phyloP scores from a whole-genome alignment of 2,888 invertebrate species.

The Hypsopygia costalis region DNA sequence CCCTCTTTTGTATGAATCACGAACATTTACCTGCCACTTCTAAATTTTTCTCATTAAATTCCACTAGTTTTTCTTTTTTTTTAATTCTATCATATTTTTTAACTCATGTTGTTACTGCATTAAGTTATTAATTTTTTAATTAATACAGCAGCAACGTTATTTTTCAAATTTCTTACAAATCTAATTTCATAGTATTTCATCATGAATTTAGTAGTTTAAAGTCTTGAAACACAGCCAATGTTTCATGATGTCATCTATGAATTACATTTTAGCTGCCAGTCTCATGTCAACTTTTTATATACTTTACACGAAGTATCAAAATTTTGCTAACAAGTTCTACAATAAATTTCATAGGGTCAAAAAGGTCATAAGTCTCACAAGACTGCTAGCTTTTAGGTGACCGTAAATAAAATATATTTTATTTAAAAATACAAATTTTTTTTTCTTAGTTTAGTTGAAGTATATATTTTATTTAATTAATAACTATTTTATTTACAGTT shows the following conservation, averaged over 20 bases:
- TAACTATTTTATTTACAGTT: too few relatives aligned
- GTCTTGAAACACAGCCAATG: constrained; percentile 27
- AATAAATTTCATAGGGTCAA: too few relatives aligned
- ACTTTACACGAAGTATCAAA: not conserved
- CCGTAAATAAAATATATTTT: constrained; percentile 3
- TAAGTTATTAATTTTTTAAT: constrained; percentile 28
- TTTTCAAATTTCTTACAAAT: constrained; percentile 16
- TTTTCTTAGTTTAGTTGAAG: constrained; percentile 1
- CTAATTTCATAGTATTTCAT: constrained; percentile 30
- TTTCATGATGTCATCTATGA: constrained; percentile 38
- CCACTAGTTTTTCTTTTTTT: constrained; percentile 16
- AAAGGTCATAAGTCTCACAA: too few relatives aligned
- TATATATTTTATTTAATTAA: too few relatives aligned
- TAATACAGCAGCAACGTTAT: constrained; percentile 20
- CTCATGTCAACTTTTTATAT: constrained; percentile 2
- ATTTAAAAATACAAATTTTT: not conserved
- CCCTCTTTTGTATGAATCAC: constrained; percentile 58
- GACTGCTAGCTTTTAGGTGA: constrained; percentile 16
- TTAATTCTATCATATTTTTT: constrained; percentile 12
- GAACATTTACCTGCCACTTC: constrained; percentile 44
- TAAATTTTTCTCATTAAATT: constrained; percentile 24
- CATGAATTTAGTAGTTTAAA: constrained; percentile 25
- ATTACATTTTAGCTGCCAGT: constrained; percentile 18
- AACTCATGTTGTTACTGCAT: constrained; percentile 25
- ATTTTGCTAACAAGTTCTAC: too few relatives aligned